These are phyloP conservation scores for Spongilla lacustris DNA, from an alignment of 37 sponge, comb jelly and placozoan species.

Conservation along the genomic window DNA sequence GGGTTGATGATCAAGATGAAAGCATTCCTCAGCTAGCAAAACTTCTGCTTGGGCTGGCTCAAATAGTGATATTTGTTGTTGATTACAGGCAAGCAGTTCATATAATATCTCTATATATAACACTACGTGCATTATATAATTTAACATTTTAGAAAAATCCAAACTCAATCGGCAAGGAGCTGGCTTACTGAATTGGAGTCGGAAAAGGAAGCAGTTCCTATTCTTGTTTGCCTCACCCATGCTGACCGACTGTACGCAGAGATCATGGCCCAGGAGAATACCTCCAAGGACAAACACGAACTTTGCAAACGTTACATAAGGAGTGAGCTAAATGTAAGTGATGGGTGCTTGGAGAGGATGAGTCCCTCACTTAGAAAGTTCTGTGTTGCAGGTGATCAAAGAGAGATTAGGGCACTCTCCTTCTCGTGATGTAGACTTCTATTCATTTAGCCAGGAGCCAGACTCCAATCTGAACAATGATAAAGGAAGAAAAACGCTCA, in stretches of 20 bases:
- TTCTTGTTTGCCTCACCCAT: constrained; percentile 64
- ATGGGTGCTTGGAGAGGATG: no score
- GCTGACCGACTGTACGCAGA: constrained; percentile 69
- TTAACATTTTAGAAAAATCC: constrained; percentile 29
- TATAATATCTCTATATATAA: background rate
- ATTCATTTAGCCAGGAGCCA: constrained; percentile 19
- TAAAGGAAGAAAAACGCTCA: constrained; percentile 13
- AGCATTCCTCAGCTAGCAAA: constrained; percentile 53
- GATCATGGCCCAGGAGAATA: constrained; percentile 17
- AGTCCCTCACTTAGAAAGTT: no score
- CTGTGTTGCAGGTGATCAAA: constrained; percentile 14
- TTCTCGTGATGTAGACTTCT: constrained; percentile 16
- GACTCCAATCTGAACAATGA: constrained; percentile 15
- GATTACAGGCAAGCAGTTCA: constrained; percentile 59
- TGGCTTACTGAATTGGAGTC: constrained; percentile 39
- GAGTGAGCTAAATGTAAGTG: constrained; percentile 12
- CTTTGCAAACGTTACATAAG: background rate
- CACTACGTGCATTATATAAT: background rate
- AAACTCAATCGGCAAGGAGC: constrained; percentile 33
- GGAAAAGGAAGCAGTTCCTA: constrained; percentile 33
- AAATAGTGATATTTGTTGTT: constrained; percentile 66
- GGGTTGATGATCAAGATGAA: constrained; percentile 72
- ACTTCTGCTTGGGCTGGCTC: constrained; percentile 46
- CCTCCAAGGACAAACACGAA: background rate
- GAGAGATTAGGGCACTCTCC: constrained; percentile 27